Percentiles rank a stretch among this genome's conserved stretches.
Evolutionary conservation across 2,797 vertebrate genomes (phyloP).

Genomic region (Notolepis coatsorum): DNA sequence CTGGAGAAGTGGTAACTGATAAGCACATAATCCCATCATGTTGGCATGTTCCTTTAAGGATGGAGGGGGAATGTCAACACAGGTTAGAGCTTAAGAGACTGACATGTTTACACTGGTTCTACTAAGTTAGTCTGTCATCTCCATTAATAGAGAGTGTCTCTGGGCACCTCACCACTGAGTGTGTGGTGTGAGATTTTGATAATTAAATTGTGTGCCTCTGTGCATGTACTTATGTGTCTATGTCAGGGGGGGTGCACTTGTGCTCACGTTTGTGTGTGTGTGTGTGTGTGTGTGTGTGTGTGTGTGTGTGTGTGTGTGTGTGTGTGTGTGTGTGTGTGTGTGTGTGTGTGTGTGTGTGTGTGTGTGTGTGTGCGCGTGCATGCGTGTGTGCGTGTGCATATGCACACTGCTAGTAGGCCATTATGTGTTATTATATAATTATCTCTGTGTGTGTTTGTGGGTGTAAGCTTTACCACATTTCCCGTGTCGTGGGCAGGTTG

Average conservation of each 20-base stretch:
- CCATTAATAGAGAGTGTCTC: conserved; percentile 54
- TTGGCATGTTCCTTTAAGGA: too few species aligned
- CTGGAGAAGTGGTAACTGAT: too few species aligned
- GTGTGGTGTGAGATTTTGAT: conserved; percentile 20
- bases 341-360: background rate
- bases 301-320: conserved; percentile 1
- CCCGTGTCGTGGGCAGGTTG: conserved; percentile 84
- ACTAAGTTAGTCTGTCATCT: conserved; percentile 54
- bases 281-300: conserved; percentile 8
- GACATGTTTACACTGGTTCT: conserved; percentile 57
- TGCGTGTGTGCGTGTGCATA: background rate
- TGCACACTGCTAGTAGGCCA: too few species aligned
- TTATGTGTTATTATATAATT: too few species aligned
- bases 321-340: conserved; percentile 1
- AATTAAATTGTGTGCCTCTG: conserved; percentile 18
- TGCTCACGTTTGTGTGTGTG: background rate
- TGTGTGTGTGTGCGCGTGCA: background rate
- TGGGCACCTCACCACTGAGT: conserved; percentile 24
- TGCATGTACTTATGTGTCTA: background rate
- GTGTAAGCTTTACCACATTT: conserved; percentile 18
- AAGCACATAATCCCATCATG: too few species aligned
- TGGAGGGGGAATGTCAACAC: conserved; percentile 48
- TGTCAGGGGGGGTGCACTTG: background rate
- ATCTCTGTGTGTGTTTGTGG: conserved; percentile 2
- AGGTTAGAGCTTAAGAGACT: conserved; percentile 54